phyloP scores from a whole-genome alignment of 64 coral and sea anemone genomes.

The Montipora cactus region DNA sequence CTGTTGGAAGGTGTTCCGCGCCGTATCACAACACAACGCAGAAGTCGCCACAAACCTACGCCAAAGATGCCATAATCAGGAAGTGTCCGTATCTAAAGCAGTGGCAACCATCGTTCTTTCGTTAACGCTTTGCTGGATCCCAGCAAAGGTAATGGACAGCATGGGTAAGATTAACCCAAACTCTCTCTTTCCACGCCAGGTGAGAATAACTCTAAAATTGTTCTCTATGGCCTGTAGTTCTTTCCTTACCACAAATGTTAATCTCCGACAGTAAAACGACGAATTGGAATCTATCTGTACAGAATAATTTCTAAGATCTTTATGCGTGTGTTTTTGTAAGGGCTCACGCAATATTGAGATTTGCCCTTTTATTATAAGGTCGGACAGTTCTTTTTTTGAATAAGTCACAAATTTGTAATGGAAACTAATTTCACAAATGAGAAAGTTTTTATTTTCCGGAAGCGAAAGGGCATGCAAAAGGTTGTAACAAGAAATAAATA shows the following conservation, averaged over 20 bases:
- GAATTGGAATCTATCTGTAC: too few species aligned
- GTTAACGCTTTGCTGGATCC: conserved; percentile 37
- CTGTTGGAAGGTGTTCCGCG: conserved; percentile 39
- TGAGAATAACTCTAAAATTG: neutral
- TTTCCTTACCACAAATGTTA: neutral
- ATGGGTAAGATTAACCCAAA: conserved; percentile 39
- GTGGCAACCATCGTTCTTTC: conserved; percentile 37
- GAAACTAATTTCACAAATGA: too few species aligned
- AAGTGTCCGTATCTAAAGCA: conserved; percentile 34
- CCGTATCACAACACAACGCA: conserved; percentile 7
- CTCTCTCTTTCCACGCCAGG: conserved; percentile 41
- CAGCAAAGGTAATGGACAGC: conserved; percentile 30
- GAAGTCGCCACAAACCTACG: neutral
- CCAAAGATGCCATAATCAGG: neutral
- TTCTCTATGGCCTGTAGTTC: neutral
- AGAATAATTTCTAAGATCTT: too few species aligned
- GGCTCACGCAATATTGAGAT: too few species aligned
- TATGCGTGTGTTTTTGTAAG: too few species aligned
- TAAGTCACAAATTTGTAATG: too few species aligned
- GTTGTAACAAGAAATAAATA: too few species aligned
- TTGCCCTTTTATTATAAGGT: too few species aligned
- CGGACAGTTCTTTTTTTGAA: too few species aligned
- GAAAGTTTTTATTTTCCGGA: too few species aligned
- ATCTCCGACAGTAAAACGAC: neutral
- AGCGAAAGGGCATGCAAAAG: too few species aligned